phyloP scores from a whole-genome alignment of 1,140 invertebrate species.

The Anastrepha ludens region DNA sequence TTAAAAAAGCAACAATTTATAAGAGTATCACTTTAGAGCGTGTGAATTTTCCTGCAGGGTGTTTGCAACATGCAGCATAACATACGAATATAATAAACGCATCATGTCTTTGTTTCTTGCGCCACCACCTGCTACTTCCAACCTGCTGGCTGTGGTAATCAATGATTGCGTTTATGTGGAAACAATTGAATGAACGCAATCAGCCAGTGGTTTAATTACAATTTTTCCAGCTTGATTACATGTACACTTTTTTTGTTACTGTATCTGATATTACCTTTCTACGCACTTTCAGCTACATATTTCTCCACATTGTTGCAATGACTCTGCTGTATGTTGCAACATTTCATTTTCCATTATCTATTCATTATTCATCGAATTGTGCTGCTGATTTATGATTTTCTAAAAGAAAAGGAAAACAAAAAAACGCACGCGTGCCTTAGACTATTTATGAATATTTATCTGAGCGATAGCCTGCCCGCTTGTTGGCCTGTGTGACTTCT shows the following conservation, averaged over 20 bases:
- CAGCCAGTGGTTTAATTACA: conserved; percentile 26
- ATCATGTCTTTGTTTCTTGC: too few species aligned
- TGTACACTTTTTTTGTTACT: background rate
- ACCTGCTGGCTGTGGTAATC: background rate
- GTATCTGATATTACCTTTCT: background rate
- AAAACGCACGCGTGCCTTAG: conserved; percentile 24
- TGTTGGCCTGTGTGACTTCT: background rate
- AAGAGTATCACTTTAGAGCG: too few species aligned
- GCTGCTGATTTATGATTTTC: background rate
- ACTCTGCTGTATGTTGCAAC: background rate
- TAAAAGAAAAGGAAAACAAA: too few species aligned
- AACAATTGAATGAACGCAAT: background rate
- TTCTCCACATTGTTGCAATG: conserved; percentile 22
- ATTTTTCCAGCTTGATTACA: background rate
- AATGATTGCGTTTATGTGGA: background rate
- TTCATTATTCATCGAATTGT: conserved; percentile 15
- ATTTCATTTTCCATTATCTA: conserved; percentile 33
- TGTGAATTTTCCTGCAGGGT: too few species aligned
- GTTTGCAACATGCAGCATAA: too few species aligned
- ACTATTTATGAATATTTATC: background rate
- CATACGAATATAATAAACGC: too few species aligned
- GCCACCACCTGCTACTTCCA: background rate
- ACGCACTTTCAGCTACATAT: background rate
- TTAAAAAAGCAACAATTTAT: too few species aligned
- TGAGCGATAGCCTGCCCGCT: background rate